Conservation (phyloP, 2,797 vertebrate species). For the Lacerta agilis region DNA sequence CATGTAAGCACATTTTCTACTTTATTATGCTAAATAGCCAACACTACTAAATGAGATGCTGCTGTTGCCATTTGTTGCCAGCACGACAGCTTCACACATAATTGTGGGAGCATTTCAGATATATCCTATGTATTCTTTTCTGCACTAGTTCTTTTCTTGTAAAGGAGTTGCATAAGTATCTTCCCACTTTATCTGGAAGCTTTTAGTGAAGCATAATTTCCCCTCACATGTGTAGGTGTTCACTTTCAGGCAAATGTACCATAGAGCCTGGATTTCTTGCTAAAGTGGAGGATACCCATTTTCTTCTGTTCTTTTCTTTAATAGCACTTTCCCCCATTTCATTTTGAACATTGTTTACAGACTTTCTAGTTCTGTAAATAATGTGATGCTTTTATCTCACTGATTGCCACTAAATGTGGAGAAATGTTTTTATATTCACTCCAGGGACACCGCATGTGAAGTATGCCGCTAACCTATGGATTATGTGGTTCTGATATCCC, state of each 20-base stretch:
- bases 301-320: neutral
- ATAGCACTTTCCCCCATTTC: neutral
- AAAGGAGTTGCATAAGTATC: neutral
- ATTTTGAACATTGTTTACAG: neutral
- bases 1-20: neutral
- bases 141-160: neutral
- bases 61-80: neutral
- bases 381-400: no score
- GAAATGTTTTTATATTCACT: no score
- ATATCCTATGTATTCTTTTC: neutral
- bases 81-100: neutral
- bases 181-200: neutral
- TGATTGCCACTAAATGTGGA: no score
- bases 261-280: neutral
- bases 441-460: no score
- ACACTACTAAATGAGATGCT: neutral
- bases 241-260: neutral
- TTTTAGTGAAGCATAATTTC: neutral
- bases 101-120: neutral
- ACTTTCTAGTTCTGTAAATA: neutral
- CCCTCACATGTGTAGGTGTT: neutral
- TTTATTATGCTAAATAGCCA: neutral
- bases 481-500: no score
- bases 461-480: no score
- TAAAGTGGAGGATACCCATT: neutral